Conservation (phyloP, 1,140 invertebrate genomes). For the Streblospio benedicti region DNA sequence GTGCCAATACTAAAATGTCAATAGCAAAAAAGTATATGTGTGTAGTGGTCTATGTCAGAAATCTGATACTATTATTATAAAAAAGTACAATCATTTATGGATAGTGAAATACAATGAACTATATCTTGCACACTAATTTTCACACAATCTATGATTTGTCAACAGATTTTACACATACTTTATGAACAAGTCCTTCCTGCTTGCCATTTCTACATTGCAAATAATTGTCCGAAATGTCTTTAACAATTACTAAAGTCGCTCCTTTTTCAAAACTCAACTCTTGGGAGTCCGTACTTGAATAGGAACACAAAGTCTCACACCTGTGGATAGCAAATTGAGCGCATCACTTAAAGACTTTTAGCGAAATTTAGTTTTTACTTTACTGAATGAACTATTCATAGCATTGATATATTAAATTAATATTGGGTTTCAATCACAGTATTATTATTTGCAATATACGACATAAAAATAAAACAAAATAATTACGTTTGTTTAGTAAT, state of each 20-base stretch:
- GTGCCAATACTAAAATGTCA: too few relatives aligned
- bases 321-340: constrained; percentile 50
- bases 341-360: background rate
- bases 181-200: constrained; percentile 65
- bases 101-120: too few relatives aligned
- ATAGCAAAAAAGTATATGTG: too few relatives aligned
- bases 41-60: too few relatives aligned
- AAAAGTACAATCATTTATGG: too few relatives aligned
- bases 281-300: constrained; percentile 63
- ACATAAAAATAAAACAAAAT: background rate
- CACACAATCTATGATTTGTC: too few relatives aligned
- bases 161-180: constrained; percentile 13
- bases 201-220: constrained; percentile 65
- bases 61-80: too few relatives aligned
- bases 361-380: background rate
- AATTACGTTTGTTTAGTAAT: background rate
- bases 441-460: background rate
- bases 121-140: too few relatives aligned
- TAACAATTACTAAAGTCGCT: constrained; percentile 61
- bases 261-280: constrained; percentile 71
- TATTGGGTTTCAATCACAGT: background rate
- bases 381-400: background rate
- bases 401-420: background rate
- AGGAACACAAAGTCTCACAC: constrained; percentile 63
- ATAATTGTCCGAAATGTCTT: constrained; percentile 69